Conservation (phyloP, 2,888 invertebrate genomes). For the Lymantria monacha region DNA sequence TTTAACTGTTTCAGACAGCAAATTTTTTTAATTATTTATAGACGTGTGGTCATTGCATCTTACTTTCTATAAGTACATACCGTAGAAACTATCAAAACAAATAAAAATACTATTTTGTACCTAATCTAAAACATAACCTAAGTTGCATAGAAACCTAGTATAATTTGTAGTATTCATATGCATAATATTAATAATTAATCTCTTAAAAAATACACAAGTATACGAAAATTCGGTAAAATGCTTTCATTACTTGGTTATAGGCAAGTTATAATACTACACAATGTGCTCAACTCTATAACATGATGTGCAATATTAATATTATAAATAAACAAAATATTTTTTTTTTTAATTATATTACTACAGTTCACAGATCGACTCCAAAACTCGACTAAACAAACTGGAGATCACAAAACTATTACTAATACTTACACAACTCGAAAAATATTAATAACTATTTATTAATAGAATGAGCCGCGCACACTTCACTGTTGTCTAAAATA, state of each 20-base stretch:
- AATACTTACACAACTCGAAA: slow-evolving; percentile 54
- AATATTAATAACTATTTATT: slow-evolving; percentile 12
- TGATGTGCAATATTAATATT: slow-evolving; percentile 34
- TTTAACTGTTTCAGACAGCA: too few species aligned
- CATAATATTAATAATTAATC: slow-evolving; percentile 33
- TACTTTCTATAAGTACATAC: slow-evolving; percentile 48
- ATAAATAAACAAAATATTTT: slow-evolving; percentile 18
- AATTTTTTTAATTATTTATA: slow-evolving; percentile 1
- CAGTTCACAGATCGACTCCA: slow-evolving; percentile 60
- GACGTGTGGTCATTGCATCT: slow-evolving; percentile 25
- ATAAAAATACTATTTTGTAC: slow-evolving; percentile 67
- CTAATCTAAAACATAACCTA: slow-evolving; percentile 55
- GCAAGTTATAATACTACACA: slow-evolving; percentile 34
- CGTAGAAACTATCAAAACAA: slow-evolving; percentile 41
- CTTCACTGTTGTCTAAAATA: slow-evolving; percentile 8
- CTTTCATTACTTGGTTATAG: slow-evolving; percentile 38
- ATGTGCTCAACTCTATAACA: slow-evolving; percentile 39
- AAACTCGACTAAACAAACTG: slow-evolving; percentile 59
- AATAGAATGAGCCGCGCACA: slow-evolving; percentile 29
- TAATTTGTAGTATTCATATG: slow-evolving; percentile 31
- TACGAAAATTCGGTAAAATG: slow-evolving; percentile 35
- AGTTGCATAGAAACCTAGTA: slow-evolving; percentile 35
- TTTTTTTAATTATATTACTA: slow-evolving; percentile 2
- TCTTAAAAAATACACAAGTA: slow-evolving; percentile 34
- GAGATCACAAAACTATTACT: slow-evolving; percentile 76